Evolutionary conservation across 1,140 invertebrate genomes (phyloP), one percentile per base, ranked within the genome.

Genomic region (Sweltsa coloradensis): DNA sequence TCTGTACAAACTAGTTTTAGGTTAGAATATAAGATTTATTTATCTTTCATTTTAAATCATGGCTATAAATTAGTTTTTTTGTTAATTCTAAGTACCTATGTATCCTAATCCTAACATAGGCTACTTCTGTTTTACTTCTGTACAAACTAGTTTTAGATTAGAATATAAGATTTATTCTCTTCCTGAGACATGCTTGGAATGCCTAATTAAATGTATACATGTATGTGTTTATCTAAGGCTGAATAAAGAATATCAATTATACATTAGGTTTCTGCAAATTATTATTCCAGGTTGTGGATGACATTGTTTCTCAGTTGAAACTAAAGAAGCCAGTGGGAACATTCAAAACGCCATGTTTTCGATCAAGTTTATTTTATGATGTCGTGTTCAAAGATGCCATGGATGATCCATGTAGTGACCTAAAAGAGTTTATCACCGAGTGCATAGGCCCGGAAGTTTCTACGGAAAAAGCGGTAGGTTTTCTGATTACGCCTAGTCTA

Each of bases 331-430:
- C 74, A 26, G 58, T 79, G 11, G 56, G 57, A 11, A 70, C 59
- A 37, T 83, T 81, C 56, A 78, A 76, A 57, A 66, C 63, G 11
- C 68, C 75, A n/a, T 75, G 72, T 53, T 85, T 81, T 60, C 66
- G 81, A 34, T 53, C 67, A 24, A 85, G 85, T 66, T 57, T 85
- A 3, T 81, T 67, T 60, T 85, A 84, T 60, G 81, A 85, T 57
- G 71, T 85, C 18, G 56, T 66, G n/a, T 90, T 83, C 66, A 85
- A 86, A 62, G 89, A 92, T 58, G 70, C 77, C 14, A 64, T 92
- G 29, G 72, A 79, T 49, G 77, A 91, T 67, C 78, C 85, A 50
- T 83, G 79, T 57, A 71, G 76, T 27, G 81, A 94, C 66, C 68
- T 94, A 44, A 74, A 75, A 47, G 63, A 74, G 7, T 90, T 87